Conservation (phyloP, 2,797 vertebrate species). For the Ctenochaetus hawaiiensis region DNA sequence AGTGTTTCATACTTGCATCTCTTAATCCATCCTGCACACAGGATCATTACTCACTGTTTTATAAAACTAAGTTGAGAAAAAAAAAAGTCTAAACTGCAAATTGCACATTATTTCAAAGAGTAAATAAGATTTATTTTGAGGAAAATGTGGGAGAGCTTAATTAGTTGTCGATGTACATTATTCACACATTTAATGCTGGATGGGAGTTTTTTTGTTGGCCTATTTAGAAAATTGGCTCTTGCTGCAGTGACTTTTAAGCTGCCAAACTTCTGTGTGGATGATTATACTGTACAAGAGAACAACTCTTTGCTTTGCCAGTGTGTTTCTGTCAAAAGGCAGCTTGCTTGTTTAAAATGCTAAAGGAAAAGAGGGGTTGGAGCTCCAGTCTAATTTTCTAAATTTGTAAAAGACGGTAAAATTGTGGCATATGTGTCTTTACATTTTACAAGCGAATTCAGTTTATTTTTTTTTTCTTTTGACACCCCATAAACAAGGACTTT, state of each 20-base stretch:
- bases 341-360: conserved; percentile 16
- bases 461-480: conserved; percentile 56
- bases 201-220: too few species aligned
- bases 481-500: conserved; percentile 63
- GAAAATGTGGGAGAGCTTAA: neutral
- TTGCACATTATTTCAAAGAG: neutral
- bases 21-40: neutral
- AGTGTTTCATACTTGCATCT: neutral
- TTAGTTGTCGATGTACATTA: neutral
- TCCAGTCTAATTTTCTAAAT: conserved; percentile 46
- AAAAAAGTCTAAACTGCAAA: neutral
- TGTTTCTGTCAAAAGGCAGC: neutral
- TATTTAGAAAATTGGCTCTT: too few species aligned
- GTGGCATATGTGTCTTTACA: conserved; percentile 39
- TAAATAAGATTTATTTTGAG: neutral
- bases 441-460: conserved; percentile 53
- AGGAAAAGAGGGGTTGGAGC: conserved; percentile 17
- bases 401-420: conserved; percentile 28
- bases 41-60: neutral
- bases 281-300: conserved; percentile 5
- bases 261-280: neutral
- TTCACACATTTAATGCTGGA: neutral
- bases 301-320: neutral
- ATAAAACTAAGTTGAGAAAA: neutral
- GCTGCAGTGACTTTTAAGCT: neutral